Evolutionary conservation across 2,797 vertebrate species (phyloP).

Genomic region (Rhynchotus rufescens): DNA sequence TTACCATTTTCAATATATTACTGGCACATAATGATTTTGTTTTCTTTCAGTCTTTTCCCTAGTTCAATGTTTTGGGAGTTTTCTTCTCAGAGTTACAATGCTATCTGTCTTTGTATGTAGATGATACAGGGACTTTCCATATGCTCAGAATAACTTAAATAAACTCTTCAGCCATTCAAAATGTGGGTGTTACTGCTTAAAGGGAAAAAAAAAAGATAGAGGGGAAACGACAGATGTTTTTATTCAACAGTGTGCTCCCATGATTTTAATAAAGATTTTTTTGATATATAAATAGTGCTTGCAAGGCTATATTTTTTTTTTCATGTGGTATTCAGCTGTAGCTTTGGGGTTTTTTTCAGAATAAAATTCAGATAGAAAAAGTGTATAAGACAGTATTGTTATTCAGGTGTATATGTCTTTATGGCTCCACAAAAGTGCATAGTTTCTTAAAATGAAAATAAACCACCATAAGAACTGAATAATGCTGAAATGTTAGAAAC

Average conservation of each 20-base stretch:
- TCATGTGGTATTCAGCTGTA: constrained; percentile 55
- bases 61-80: constrained; percentile 18
- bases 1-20: not conserved
- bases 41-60: not conserved
- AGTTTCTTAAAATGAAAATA: constrained; percentile 26
- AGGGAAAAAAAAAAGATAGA: not conserved
- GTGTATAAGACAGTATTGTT: not conserved
- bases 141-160: constrained; percentile 67
- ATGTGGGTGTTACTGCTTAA: constrained; percentile 63
- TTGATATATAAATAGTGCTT: constrained; percentile 61
- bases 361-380: constrained; percentile 11
- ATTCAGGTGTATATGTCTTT: not conserved
- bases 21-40: not conserved
- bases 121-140: constrained; percentile 58
- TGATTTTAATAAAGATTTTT: constrained; percentile 68
- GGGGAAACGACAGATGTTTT: constrained; percentile 70
- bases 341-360: constrained; percentile 14
- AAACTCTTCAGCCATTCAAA: constrained; percentile 61
- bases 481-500: constrained; percentile 17
- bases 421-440: not conserved
- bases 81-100: constrained; percentile 15
- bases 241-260: constrained; percentile 36
- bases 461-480: not conserved
- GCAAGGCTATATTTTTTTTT: constrained; percentile 57
- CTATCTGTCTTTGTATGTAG: constrained; percentile 27